Percentiles rank a stretch among this genome's conserved stretches.
phyloP scores from a whole-genome alignment of 2,888 invertebrate genomes.

The Calliphora vomitoria region DNA sequence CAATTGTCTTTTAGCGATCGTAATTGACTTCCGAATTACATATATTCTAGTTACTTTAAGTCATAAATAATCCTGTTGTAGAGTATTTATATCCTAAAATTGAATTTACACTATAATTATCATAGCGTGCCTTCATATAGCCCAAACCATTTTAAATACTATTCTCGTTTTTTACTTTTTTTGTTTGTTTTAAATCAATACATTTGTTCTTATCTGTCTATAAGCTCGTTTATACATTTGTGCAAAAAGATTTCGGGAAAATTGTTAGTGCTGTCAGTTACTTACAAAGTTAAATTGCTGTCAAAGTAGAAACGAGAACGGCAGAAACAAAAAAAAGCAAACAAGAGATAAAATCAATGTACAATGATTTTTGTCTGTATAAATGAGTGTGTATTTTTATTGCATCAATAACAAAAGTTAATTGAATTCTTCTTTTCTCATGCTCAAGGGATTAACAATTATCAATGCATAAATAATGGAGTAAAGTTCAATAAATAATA shows the following conservation, averaged over 20 bases:
- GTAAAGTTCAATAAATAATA: background rate
- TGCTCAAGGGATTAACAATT: slow-evolving; percentile 50
- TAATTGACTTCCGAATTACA: too few relatives aligned
- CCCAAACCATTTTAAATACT: background rate
- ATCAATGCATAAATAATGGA: slow-evolving; percentile 21
- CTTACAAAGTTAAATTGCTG: slow-evolving; percentile 70
- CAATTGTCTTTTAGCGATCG: too few relatives aligned
- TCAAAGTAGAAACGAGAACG: slow-evolving; percentile 51
- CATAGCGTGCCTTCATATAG: too few relatives aligned
- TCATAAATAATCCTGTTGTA: too few relatives aligned
- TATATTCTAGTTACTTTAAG: too few relatives aligned
- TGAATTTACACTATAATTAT: too few relatives aligned
- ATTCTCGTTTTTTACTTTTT: background rate
- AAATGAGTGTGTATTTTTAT: slow-evolving; percentile 37
- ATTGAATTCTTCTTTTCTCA: slow-evolving; percentile 56
- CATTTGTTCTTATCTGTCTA: slow-evolving; percentile 54
- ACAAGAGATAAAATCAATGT: slow-evolving; percentile 41
- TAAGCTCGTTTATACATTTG: slow-evolving; percentile 53
- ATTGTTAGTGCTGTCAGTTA: slow-evolving; percentile 66
- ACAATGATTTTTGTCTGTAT: slow-evolving; percentile 17
- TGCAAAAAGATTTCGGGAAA: slow-evolving; percentile 43
- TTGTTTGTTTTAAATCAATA: slow-evolving; percentile 42
- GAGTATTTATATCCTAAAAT: too few relatives aligned
- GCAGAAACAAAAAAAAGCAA: background rate
- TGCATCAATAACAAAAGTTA: slow-evolving; percentile 63